Evolutionary conservation across 2,797 vertebrate genomes (phyloP), one percentile per base, ranked within the genome.

Genomic region (Sebastes melanostomus): DNA sequence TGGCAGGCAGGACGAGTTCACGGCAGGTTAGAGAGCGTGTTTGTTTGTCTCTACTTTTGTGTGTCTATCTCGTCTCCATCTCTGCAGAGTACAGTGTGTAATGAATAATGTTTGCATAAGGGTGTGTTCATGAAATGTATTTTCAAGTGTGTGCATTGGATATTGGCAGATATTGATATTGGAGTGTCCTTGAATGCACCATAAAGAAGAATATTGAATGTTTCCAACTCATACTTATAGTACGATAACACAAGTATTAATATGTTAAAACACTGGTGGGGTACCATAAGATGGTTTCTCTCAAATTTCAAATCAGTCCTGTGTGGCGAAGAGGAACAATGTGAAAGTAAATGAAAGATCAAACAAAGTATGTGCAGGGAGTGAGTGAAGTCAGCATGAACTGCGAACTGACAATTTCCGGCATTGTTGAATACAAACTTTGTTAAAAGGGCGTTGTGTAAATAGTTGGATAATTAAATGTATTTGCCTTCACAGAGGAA

Each of bases 1-100:
- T 99, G 98, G 98, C 90, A 97, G 82, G 95, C 95, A 1, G 98
- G 97, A 79, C 97, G 96, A 78, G 95, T 98, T 30, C 96, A 99
- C 16, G 98, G 98, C 92, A 98, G 96, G 98, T 99, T 70, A 95
- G 93, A 88, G 55, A 42, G 9, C 7, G 6, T 29, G 16, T 73
- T 32, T 67, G n/a, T 52, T 50, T 42, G 38, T 42, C 38, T 66
- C 3, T 68, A 22, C 9, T 9, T 46, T 4, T 63, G 5, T 38
- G 18, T 52, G 16, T 9, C n/a, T 36, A 3, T 36, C 12, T 29
- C 20, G 66, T 75, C 22, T 34, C 27, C 14, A 22, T 61, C 50
- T 56, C 20, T 32, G 2, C 36, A 32, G 16, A 22, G 42, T n/a
- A 12, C 29, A 61, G 52, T 22, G 4, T 60, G 4, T 4, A 13